Evolutionary conservation across 2,113 vertebrate genomes (phyloP).

Genomic region (Pedetes capensis): DNA sequence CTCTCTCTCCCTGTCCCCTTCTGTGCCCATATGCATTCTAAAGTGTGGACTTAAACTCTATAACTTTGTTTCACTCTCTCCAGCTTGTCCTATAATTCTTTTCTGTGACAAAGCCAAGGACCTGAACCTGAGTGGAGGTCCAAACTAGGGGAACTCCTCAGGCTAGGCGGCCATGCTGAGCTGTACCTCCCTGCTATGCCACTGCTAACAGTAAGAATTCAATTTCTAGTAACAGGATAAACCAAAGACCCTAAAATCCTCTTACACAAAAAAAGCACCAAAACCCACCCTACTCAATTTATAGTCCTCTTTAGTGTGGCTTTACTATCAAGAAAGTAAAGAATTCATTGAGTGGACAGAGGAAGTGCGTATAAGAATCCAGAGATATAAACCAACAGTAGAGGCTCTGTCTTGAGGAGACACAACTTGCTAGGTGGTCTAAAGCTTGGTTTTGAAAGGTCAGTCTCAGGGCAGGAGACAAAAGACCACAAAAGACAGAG

Average conservation of each 20-base stretch:
- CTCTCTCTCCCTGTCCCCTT: too few relatives aligned
- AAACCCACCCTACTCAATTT: neutral
- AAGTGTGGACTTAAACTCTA: too few relatives aligned
- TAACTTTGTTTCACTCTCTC: too few relatives aligned
- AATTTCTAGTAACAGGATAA: neutral
- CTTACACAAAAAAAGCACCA: neutral
- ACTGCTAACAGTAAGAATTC: too few relatives aligned
- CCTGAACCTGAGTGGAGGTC: too few relatives aligned
- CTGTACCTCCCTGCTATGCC: too few relatives aligned
- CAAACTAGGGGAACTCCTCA: too few relatives aligned
- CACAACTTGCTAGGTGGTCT: neutral
- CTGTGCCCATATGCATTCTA: too few relatives aligned
- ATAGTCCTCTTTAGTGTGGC: neutral
- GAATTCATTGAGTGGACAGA: neutral
- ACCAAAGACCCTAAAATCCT: neutral
- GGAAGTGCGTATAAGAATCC: neutral
- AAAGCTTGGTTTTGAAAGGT: neutral
- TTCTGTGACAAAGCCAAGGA: too few relatives aligned
- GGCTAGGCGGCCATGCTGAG: too few relatives aligned
- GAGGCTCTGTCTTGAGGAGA: neutral
- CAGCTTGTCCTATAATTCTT: too few relatives aligned
- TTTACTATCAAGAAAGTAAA: neutral
- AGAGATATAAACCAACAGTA: neutral
- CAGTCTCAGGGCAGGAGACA: neutral
- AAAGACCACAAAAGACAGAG: neutral